Evolutionary conservation across 2,113 vertebrate species (phyloP).

Genomic region (Ariopsis seemanni): DNA sequence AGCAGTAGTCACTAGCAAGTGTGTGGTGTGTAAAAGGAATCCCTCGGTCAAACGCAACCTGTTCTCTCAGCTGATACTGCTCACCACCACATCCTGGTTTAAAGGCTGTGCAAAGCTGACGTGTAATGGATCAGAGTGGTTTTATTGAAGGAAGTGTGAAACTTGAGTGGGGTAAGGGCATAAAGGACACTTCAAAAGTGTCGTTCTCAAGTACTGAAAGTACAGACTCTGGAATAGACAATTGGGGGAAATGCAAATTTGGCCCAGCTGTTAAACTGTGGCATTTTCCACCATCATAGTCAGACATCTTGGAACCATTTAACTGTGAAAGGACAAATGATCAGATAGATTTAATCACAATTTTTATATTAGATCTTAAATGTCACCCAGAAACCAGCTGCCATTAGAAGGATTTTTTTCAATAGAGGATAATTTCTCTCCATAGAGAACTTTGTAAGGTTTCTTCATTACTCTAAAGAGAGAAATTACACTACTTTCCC

Average conservation of each 20-base stretch:
- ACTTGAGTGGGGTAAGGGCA: background rate
- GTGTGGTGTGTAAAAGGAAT: conserved; percentile 14
- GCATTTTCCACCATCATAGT: background rate
- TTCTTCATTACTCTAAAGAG: background rate
- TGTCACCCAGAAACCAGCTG: background rate
- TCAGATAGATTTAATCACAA: background rate
- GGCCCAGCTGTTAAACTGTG: background rate
- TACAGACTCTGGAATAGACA: background rate
- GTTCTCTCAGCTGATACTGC: conserved; percentile 7
- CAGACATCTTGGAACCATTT: conserved; percentile 14
- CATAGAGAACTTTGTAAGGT: background rate
- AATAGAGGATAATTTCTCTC: background rate
- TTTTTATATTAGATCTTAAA: background rate
- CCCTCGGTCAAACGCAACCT: conserved; percentile 1
- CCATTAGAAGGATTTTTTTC: background rate
- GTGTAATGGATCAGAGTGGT: background rate
- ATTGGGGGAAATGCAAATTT: background rate
- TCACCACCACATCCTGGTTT: background rate
- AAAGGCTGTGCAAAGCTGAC: background rate
- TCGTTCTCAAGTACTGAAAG: conserved; percentile 1
- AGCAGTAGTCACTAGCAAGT: background rate
- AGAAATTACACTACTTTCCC: background rate
- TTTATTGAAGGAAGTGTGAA: background rate
- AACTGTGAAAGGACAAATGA: background rate
- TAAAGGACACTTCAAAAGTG: background rate